Percentiles rank a stretch among this genome's conserved stretches.
Evolutionary conservation across 2,797 vertebrate genomes (phyloP).

Genomic region (Chelidonichthys spinosus): DNA sequence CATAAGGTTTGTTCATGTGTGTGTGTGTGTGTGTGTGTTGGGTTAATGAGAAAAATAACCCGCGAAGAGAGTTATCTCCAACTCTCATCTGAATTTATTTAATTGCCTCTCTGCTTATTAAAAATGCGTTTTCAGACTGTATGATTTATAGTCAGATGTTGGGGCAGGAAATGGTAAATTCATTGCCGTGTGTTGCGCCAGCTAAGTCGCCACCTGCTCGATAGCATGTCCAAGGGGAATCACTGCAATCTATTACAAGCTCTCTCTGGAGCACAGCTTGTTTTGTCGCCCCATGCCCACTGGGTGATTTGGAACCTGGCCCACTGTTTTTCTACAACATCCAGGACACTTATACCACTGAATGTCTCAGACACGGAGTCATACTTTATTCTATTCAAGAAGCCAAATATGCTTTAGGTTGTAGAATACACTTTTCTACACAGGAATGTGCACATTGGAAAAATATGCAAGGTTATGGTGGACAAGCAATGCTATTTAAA

Average conservation of each 20-base stretch:
- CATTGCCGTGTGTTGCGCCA: slow-evolving; percentile 81
- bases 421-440: slow-evolving; percentile 4
- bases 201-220: slow-evolving; percentile 83
- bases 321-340: slow-evolving; percentile 78
- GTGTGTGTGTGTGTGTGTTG: slow-evolving; percentile 7
- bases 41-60: slow-evolving; percentile 69
- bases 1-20: slow-evolving; percentile 3
- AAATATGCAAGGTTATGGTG: background rate
- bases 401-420: slow-evolving; percentile 20
- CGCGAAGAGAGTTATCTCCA: slow-evolving; percentile 51
- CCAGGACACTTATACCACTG: slow-evolving; percentile 63
- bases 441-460: background rate
- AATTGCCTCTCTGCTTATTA: slow-evolving; percentile 77
- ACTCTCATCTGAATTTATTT: slow-evolving; percentile 68
- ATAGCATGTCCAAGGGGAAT: slow-evolving; percentile 82
- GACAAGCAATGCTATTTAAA: slow-evolving; percentile 10
- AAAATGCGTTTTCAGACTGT: slow-evolving; percentile 73
- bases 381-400: slow-evolving; percentile 15
- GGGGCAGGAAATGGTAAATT: slow-evolving; percentile 80
- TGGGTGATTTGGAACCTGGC: slow-evolving; percentile 79
- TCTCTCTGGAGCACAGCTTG: slow-evolving; percentile 83
- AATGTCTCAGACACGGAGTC: slow-evolving; percentile 55
- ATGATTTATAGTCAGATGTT: slow-evolving; percentile 82
- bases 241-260: slow-evolving; percentile 84
- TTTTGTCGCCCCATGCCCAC: slow-evolving; percentile 77